Percentiles rank a stretch among this genome's conserved stretches.
Evolutionary conservation across 1,140 invertebrate species (phyloP).

Genomic region (Eupristina koningsbergeri): DNA sequence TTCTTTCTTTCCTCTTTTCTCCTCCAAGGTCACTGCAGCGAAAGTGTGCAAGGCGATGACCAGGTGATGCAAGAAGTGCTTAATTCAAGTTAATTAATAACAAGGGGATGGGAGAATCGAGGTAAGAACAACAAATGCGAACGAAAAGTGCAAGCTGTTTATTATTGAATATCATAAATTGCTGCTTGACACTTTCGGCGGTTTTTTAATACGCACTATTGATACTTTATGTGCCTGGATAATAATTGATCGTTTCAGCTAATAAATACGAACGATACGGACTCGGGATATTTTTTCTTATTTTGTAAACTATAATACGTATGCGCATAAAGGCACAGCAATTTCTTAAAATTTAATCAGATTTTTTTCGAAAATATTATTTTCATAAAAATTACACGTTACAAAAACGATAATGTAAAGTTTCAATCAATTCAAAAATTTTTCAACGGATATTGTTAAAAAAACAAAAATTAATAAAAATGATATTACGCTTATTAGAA

Average conservation of each 20-base stretch:
- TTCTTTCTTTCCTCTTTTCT: background rate
- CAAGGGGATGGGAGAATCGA: background rate
- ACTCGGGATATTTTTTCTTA: background rate
- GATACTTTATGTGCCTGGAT: conserved; percentile 22
- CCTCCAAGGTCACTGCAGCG: conserved; percentile 24
- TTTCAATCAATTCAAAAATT: background rate
- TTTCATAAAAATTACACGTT: background rate
- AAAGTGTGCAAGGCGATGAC: background rate
- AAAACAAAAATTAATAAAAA: too few species aligned
- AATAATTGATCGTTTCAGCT: conserved; percentile 41
- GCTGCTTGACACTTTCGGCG: conserved; percentile 2
- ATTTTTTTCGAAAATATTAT: conserved; percentile 23
- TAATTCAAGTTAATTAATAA: conserved; percentile 42
- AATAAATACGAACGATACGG: conserved; percentile 29
- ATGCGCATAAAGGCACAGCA: background rate
- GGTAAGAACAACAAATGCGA: conserved; percentile 2
- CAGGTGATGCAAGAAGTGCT: conserved; percentile 21
- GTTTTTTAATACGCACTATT: conserved; percentile 26
- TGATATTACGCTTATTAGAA: too few species aligned
- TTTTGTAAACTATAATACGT: conserved; percentile 2
- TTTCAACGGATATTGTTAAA: background rate
- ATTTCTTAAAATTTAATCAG: background rate
- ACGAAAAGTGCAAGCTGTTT: conserved; percentile 20
- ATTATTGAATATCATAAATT: conserved; percentile 42
- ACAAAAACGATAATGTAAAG: background rate